These are phyloP conservation scores for Corythaixoides concolor DNA, from an alignment of 2,113 vertebrate genomes.

Conservation along the genomic window DNA sequence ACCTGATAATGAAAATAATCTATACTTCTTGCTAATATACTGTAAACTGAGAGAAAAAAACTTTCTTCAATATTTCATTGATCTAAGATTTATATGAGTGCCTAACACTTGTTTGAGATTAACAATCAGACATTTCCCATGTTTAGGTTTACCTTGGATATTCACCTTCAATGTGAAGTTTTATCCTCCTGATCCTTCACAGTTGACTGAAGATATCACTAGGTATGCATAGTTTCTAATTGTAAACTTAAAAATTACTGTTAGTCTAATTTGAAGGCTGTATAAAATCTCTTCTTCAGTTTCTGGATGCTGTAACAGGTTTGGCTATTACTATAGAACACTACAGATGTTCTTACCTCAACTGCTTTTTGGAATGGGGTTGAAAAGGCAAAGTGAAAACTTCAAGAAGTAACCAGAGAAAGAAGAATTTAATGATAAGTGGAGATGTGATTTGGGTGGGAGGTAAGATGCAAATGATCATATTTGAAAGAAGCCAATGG, in stretches of 20 bases:
- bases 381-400: background rate
- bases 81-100: background rate
- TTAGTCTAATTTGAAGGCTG: background rate
- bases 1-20: background rate
- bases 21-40: background rate
- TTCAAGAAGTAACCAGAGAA: background rate
- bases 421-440: background rate
- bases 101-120: background rate
- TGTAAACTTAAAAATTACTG: background rate
- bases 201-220: conserved; percentile 94
- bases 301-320: background rate
- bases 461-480: background rate
- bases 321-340: background rate
- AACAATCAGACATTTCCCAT: background rate
- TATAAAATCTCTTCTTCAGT: background rate
- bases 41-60: background rate
- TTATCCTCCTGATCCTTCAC: conserved; percentile 96
- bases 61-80: background rate
- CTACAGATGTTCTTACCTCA: background rate
- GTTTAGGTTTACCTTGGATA: conserved; percentile 90
- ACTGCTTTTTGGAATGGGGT: background rate
- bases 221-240: conserved; percentile 77
- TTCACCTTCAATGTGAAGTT: conserved; percentile 98
- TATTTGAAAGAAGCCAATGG: background rate
- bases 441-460: background rate